These are phyloP conservation scores for Acridotheres tristis DNA, from an alignment of 2,797 vertebrate species.

Conservation along the genomic window DNA sequence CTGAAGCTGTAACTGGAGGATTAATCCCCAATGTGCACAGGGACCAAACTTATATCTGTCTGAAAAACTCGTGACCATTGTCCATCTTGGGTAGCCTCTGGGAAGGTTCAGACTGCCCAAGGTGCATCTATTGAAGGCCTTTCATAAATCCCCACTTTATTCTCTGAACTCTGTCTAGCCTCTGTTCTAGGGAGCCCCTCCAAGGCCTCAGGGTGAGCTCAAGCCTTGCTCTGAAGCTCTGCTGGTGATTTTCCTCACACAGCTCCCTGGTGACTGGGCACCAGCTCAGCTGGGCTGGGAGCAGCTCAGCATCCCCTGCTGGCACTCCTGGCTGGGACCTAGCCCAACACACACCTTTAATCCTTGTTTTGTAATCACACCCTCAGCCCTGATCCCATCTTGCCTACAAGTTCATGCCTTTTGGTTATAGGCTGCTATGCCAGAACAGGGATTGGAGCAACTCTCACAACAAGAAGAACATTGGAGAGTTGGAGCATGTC, in stretches of 20 bases:
- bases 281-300: background rate
- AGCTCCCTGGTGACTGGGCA: too few relatives aligned
- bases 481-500: background rate
- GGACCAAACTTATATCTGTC: rapidly evolving
- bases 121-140: background rate
- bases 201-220: background rate
- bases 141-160: background rate
- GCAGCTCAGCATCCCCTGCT: background rate
- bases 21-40: background rate
- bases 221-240: background rate
- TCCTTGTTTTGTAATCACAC: background rate
- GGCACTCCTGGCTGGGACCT: background rate
- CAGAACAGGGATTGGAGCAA: background rate
- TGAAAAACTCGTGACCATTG: rapidly evolving
- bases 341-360: background rate
- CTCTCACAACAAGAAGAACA: background rate
- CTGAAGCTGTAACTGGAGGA: background rate
- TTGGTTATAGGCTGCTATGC: rapidly evolving
- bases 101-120: background rate
- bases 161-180: background rate
- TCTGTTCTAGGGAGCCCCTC: rapidly evolving
- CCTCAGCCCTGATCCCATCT: background rate
- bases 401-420: rapidly evolving
- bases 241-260: background rate
- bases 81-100: background rate